Conservation (phyloP, 64 coral and sea anemone species). For the Dendrophyllia cribrosa region DNA sequence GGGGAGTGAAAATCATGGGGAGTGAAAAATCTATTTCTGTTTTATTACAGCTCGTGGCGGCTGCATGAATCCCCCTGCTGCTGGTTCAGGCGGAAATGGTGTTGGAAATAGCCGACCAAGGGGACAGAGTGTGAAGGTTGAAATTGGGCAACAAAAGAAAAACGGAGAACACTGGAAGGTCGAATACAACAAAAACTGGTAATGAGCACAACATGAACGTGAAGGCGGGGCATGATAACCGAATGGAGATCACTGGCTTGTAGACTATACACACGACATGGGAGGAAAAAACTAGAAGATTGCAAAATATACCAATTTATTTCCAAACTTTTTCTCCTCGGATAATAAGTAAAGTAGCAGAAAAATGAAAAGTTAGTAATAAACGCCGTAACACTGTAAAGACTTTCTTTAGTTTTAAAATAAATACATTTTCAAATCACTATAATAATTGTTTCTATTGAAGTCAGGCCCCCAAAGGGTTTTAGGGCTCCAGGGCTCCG, state of each 20-base stretch:
- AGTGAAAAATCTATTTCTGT: too few relatives aligned
- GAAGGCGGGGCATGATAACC: not conserved
- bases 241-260: not conserved
- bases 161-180: constrained; percentile 11
- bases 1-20: too few relatives aligned
- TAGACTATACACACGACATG: not conserved
- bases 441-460: too few relatives aligned
- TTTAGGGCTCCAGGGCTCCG: too few relatives aligned
- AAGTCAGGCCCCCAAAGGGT: too few relatives aligned
- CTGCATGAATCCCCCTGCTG: not conserved
- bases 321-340: too few relatives aligned
- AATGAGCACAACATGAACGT: not conserved
- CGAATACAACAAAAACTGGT: not conserved
- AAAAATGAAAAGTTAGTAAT: too few relatives aligned
- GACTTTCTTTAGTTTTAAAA: too few relatives aligned
- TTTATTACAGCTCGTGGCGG: not conserved
- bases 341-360: too few relatives aligned
- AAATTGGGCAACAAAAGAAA: not conserved
- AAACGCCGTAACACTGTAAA: too few relatives aligned
- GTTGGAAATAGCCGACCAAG: not conserved
- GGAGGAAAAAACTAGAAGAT: not conserved
- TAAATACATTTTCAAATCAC: too few relatives aligned
- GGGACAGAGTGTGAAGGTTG: not conserved
- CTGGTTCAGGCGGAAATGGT: not conserved
- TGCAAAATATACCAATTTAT: too few relatives aligned